phyloP scores from a whole-genome alignment of 2,113 vertebrate genomes.

The Ictalurus furcatus region DNA sequence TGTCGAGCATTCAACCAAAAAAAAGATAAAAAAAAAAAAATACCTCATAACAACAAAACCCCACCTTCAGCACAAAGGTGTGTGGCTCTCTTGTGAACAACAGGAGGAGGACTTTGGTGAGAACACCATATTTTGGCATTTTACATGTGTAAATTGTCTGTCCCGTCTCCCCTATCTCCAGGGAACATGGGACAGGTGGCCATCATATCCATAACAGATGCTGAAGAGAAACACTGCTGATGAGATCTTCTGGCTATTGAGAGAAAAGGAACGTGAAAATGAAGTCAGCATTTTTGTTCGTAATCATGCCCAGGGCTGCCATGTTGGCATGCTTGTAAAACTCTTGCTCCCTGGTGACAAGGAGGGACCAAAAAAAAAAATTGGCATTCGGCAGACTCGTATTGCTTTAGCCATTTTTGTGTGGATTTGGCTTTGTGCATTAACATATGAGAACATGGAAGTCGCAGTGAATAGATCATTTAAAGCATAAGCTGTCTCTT shows the following conservation, averaged over 20 bases:
- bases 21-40: background rate
- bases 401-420: conserved; percentile 36
- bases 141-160: conserved; percentile 60
- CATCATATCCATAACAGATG: conserved; percentile 58
- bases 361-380: conserved; percentile 19
- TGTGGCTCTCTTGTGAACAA: conserved; percentile 45
- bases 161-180: conserved; percentile 53
- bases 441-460: conserved; percentile 53
- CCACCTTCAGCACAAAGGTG: conserved; percentile 45
- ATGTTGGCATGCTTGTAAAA: conserved; percentile 52
- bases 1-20: background rate
- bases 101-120: conserved; percentile 47
- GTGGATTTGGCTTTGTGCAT: conserved; percentile 47
- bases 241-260: conserved; percentile 57
- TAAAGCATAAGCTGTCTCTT: conserved; percentile 52
- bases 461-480: conserved; percentile 52
- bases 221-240: conserved; percentile 54
- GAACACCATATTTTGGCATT: conserved; percentile 53
- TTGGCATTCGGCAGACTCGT: conserved; percentile 42
- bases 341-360: conserved; percentile 48
- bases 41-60: conserved; percentile 20
- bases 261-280: conserved; percentile 54
- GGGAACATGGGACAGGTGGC: conserved; percentile 59
- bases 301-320: conserved; percentile 43
- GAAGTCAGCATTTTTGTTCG: conserved; percentile 56